These are phyloP conservation scores for Gorsachius magnificus DNA, from an alignment of 2,797 vertebrate species.

Conservation along the genomic window DNA sequence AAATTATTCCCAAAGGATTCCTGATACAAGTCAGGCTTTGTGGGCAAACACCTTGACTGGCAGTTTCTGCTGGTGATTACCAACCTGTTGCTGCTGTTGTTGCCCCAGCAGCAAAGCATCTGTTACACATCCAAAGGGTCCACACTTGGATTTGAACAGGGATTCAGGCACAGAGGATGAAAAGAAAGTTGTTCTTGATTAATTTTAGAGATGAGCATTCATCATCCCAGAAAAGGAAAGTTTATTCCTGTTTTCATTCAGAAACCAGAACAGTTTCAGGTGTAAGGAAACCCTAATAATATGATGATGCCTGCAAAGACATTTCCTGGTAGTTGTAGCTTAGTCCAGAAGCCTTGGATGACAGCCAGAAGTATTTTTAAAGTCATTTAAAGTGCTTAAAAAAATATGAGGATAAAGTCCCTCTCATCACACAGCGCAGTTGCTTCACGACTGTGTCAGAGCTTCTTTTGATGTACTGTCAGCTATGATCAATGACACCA, in stretches of 20 bases:
- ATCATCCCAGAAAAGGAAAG: neutral
- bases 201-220: neutral
- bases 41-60: neutral
- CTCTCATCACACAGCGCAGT: neutral
- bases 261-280: neutral
- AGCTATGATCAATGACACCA: neutral
- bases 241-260: neutral
- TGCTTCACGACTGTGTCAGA: neutral
- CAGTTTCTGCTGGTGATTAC: neutral
- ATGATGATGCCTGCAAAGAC: fast-evolving
- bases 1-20: neutral
- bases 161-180: neutral
- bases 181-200: neutral
- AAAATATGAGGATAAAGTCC: neutral
- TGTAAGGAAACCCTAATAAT: neutral
- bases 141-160: neutral
- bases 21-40: neutral
- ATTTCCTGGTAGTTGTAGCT: neutral
- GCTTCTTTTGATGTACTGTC: neutral
- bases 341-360: neutral
- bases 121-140: fast-evolving
- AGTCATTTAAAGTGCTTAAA: neutral
- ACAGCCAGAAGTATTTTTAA: neutral
- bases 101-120: neutral
- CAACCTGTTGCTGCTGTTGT: neutral